Conservation (phyloP, 1,140 invertebrate genomes). For the Dufourea novaeangliae region DNA sequence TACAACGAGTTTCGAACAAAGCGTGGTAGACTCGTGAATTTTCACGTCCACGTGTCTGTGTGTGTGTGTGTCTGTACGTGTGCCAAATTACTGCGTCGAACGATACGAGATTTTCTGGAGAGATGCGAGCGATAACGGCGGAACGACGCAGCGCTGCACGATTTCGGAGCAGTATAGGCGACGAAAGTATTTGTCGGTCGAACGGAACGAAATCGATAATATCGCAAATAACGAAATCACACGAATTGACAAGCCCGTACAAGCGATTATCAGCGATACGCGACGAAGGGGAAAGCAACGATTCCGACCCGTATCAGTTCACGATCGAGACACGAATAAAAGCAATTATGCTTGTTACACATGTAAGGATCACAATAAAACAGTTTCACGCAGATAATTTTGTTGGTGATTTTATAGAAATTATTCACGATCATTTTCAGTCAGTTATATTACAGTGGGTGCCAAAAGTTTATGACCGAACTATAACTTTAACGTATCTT, state of each 20-base stretch:
- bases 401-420: too few species aligned
- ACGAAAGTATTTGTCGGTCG: conserved; percentile 50
- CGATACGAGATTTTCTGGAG: conserved; percentile 54
- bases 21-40: too few species aligned
- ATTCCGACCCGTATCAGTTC: conserved; percentile 15
- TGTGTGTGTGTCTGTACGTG: too few species aligned
- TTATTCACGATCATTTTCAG: too few species aligned
- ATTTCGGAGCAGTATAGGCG: conserved; percentile 11
- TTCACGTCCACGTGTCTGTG: too few species aligned
- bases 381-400: too few species aligned
- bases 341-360: neutral
- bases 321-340: conserved; percentile 28
- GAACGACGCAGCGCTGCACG: conserved; percentile 1
- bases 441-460: too few species aligned
- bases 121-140: conserved; percentile 41
- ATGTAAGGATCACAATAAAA: neutral
- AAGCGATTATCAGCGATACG: conserved; percentile 54
- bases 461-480: too few species aligned
- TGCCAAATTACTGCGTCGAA: conserved; percentile 25
- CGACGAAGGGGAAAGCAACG: conserved; percentile 24
- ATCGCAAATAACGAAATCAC: conserved; percentile 54
- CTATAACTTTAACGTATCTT: too few species aligned
- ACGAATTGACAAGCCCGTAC: conserved; percentile 40
- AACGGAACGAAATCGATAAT: conserved; percentile 43
- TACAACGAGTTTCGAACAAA: too few species aligned